Evolutionary conservation across 2,888 invertebrate species (phyloP).

Genomic region (Leptinotarsa rubiginosa): DNA sequence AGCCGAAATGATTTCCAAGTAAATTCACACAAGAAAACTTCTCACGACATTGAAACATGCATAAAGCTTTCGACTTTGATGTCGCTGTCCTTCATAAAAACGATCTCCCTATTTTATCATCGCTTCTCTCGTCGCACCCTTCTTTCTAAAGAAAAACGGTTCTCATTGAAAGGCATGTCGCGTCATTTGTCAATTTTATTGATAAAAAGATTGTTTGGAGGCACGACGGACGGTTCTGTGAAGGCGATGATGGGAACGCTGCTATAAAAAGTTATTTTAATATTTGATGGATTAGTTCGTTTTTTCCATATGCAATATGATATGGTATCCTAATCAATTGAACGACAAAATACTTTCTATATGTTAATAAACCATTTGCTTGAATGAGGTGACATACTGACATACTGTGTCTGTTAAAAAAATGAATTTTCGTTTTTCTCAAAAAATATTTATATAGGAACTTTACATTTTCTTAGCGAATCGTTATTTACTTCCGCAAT

Average conservation of each 20-base stretch:
- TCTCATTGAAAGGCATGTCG: conserved; percentile 22
- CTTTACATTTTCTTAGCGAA: too few species aligned
- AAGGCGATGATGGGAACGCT: neutral
- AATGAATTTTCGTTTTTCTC: too few species aligned
- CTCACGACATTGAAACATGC: neutral
- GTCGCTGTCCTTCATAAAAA: conserved; percentile 2
- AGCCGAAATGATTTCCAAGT: neutral
- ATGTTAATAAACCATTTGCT: too few species aligned
- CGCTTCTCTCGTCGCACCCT: neutral
- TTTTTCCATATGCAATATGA: neutral
- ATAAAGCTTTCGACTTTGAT: conserved; percentile 4
- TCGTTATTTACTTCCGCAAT: too few species aligned
- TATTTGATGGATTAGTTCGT: neutral
- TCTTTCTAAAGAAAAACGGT: conserved; percentile 13
- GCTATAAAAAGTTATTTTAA: neutral
- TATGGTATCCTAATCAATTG: neutral
- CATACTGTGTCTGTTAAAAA: too few species aligned
- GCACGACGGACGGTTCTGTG: neutral
- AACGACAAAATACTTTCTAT: too few species aligned
- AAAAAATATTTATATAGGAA: too few species aligned
- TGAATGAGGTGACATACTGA: too few species aligned
- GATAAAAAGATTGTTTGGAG: conserved; percentile 22
- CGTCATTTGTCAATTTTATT: conserved; percentile 27
- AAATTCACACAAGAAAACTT: neutral
- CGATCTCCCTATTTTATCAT: conserved; percentile 8